A percentile compares a stretch with the other conserved stretches of the same genome.
Evolutionary conservation across 2,888 invertebrate genomes (phyloP).

Genomic region (Pammene aurita): DNA sequence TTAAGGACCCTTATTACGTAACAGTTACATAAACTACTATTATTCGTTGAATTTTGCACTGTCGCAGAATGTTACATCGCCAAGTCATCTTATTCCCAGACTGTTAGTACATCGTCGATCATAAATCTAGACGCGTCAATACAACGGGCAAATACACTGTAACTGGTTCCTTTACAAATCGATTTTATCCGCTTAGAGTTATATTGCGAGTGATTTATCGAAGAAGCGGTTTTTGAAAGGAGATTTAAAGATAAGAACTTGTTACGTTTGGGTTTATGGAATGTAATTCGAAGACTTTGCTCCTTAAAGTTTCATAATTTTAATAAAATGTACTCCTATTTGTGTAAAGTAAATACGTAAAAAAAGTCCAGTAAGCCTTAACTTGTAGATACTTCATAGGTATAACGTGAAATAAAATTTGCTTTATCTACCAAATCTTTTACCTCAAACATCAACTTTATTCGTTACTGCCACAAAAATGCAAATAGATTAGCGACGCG

Average conservation of each 20-base stretch:
- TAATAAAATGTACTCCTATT: neutral
- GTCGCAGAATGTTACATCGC: conserved; percentile 9
- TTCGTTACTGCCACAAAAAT: too few species aligned
- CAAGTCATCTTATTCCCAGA: conserved; percentile 23
- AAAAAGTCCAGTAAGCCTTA: too few species aligned
- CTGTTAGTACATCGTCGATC: conserved; percentile 35
- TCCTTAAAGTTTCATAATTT: conserved; percentile 6
- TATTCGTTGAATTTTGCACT: neutral
- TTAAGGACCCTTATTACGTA: too few species aligned
- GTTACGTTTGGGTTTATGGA: conserved; percentile 25
- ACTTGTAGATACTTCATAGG: too few species aligned
- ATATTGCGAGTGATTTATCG: conserved; percentile 34
- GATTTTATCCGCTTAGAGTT: conserved; percentile 40
- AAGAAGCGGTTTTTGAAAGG: conserved; percentile 33
- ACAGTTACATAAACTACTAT: too few species aligned
- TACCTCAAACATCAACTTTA: too few species aligned
- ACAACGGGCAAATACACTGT: conserved; percentile 37
- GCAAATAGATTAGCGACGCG: too few species aligned
- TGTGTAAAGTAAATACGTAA: neutral
- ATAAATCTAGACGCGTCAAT: conserved; percentile 39
- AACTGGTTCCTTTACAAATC: conserved; percentile 41
- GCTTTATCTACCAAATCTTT: too few species aligned
- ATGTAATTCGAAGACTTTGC: conserved; percentile 22
- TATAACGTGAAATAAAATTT: too few species aligned
- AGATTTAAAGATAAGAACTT: conserved; percentile 32